A percentile compares a stretch with the other conserved stretches of the same genome.
Evolutionary conservation across 2,888 invertebrate genomes (phyloP).

Genomic region (Amphipoea lucens): DNA sequence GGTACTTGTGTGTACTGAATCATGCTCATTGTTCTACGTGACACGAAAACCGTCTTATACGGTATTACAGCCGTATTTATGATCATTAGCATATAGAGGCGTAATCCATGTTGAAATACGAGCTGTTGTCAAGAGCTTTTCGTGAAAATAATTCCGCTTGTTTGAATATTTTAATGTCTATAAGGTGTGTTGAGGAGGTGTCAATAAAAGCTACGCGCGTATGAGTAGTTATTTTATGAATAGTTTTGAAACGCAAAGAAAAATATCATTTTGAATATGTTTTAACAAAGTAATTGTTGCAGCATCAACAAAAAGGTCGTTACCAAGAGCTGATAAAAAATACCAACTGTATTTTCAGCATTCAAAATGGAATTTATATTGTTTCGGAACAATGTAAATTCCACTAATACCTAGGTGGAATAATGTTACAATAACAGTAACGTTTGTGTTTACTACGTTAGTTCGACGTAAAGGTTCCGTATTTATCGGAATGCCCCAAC

Average conservation of each 20-base stretch:
- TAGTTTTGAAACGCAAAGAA: not conserved
- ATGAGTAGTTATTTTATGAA: not conserved
- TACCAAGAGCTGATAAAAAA: slow-evolving; percentile 12
- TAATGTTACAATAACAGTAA: slow-evolving; percentile 9
- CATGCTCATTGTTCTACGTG: slow-evolving; percentile 15
- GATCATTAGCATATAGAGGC: slow-evolving; percentile 26
- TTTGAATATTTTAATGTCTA: slow-evolving; percentile 31
- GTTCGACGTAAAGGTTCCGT: slow-evolving; percentile 8
- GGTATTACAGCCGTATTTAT: slow-evolving; percentile 42
- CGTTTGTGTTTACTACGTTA: slow-evolving; percentile 21
- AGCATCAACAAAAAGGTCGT: slow-evolving; percentile 2
- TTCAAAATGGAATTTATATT: slow-evolving; percentile 18
- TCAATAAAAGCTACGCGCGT: slow-evolving; percentile 5
- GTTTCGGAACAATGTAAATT: not conserved
- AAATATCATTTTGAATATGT: slow-evolving; percentile 8
- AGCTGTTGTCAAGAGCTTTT: slow-evolving; percentile 23
- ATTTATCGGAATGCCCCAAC: slow-evolving; percentile 21
- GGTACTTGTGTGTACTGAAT: slow-evolving; percentile 31
- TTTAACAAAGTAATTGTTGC: not conserved
- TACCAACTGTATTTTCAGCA: slow-evolving; percentile 11
- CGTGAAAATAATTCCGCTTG: slow-evolving; percentile 25
- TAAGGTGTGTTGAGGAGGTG: not conserved
- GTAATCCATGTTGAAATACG: slow-evolving; percentile 36
- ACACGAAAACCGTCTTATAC: slow-evolving; percentile 43
- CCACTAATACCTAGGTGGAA: not conserved